Evolutionary conservation across 1,140 invertebrate species (phyloP).

Genomic region (Drosophila prosaltans): DNA sequence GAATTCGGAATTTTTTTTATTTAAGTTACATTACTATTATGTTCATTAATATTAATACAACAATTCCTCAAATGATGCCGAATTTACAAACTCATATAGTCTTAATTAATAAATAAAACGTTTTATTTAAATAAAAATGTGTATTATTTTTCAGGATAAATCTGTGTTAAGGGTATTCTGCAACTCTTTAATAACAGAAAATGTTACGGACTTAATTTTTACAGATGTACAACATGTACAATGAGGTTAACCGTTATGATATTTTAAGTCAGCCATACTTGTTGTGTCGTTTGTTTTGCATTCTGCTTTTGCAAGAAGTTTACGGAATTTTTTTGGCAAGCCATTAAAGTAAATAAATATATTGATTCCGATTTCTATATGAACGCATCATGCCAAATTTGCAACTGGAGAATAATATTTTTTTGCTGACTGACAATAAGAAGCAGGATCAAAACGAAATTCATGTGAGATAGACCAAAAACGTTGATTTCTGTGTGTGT

Average conservation of each 20-base stretch:
- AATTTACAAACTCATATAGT: too few relatives aligned
- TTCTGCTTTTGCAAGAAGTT: neutral
- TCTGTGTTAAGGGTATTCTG: too few relatives aligned
- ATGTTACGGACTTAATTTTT: too few relatives aligned
- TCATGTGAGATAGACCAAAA: constrained; percentile 27
- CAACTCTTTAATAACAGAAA: too few relatives aligned
- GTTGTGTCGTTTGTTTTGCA: neutral
- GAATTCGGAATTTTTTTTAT: too few relatives aligned
- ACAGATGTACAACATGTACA: neutral
- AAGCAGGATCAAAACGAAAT: constrained; percentile 24
- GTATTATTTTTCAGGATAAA: too few relatives aligned
- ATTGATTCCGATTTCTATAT: neutral
- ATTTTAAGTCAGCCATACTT: neutral
- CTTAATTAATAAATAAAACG: too few relatives aligned
- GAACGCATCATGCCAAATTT: neutral
- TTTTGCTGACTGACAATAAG: constrained; percentile 21
- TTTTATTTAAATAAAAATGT: too few relatives aligned
- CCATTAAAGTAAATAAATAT: too few relatives aligned
- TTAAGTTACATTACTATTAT: too few relatives aligned
- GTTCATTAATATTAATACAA: too few relatives aligned
- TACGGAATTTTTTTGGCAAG: neutral
- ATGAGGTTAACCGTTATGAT: neutral
- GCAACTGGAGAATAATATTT: constrained; percentile 29
- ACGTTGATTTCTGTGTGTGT: neutral
- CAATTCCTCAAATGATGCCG: too few relatives aligned